Evolutionary conservation across 2,888 invertebrate species (phyloP).

Genomic region (Eupithecia tripunctaria): DNA sequence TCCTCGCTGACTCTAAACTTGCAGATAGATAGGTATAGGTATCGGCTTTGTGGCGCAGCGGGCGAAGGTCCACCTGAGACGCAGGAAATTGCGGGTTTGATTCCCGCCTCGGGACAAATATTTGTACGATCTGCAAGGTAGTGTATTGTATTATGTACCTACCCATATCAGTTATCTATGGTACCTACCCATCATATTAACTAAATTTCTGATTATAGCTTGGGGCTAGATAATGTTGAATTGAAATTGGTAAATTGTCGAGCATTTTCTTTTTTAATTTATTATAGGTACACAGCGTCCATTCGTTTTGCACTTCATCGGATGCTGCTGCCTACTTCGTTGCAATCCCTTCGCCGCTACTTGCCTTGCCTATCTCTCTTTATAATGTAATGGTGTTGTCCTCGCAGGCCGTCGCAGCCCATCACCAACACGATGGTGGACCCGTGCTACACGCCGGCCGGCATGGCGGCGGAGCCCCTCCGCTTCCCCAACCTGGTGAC

Average conservation of each 20-base stretch:
- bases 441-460: slow-evolving; percentile 86
- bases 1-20: background rate
- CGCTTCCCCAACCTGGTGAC: slow-evolving; percentile 93
- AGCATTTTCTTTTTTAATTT: too few species aligned
- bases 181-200: too few species aligned
- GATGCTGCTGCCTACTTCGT: background rate
- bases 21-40: background rate
- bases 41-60: too few species aligned
- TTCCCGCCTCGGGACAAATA: too few species aligned
- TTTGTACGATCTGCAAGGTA: too few species aligned
- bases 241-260: too few species aligned
- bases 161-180: too few species aligned
- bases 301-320: background rate
- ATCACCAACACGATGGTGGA: slow-evolving; percentile 90
- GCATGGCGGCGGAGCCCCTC: slow-evolving; percentile 90
- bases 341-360: background rate
- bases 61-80: too few species aligned
- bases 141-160: too few species aligned
- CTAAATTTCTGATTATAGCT: too few species aligned
- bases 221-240: too few species aligned
- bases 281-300: background rate
- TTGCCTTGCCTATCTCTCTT: background rate
- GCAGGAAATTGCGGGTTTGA: too few species aligned
- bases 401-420: slow-evolving; percentile 88
- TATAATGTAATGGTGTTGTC: slow-evolving; percentile 11